Percentiles rank a stretch among this genome's conserved stretches.
phyloP scores from a whole-genome alignment of 2,797 vertebrate species.

The Gymnoscopelus microlampas region DNA sequence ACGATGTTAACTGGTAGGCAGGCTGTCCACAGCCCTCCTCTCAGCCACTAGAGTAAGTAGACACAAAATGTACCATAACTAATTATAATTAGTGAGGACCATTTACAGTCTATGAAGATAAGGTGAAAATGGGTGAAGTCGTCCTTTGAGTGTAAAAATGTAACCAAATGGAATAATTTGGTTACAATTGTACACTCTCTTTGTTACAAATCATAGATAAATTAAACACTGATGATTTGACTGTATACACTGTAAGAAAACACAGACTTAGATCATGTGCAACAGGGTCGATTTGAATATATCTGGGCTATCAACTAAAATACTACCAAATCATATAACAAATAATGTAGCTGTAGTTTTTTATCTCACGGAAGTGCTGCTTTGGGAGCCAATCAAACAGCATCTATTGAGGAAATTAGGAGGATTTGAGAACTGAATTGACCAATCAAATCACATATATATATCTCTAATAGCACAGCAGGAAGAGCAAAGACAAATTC shows the following conservation, averaged over 20 bases:
- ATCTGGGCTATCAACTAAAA: constrained; percentile 28
- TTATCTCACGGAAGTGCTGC: constrained; percentile 16
- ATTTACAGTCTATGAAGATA: no score
- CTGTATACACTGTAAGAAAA: constrained; percentile 19
- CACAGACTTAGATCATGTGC: constrained; percentile 5
- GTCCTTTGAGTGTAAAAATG: no score
- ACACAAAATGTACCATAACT: no score
- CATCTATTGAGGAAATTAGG: constrained; percentile 6
- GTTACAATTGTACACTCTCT: no score
- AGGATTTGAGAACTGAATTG: constrained; percentile 21
- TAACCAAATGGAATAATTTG: no score
- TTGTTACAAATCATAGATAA: no score
- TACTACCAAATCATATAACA: constrained; percentile 25
- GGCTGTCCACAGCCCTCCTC: no score
- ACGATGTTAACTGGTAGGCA: no score
- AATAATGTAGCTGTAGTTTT: constrained; percentile 21
- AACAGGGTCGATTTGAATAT: constrained; percentile 19
- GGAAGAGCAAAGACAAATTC: constrained; percentile 52
- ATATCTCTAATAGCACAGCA: constrained; percentile 41
- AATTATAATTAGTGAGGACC: no score
- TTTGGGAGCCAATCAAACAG: constrained; percentile 11
- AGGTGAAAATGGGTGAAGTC: no score
- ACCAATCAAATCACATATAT: constrained; percentile 33
- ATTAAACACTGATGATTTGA: no score
- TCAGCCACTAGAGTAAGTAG: no score